Conservation (phyloP, 2,113 vertebrate species). For the Siphamia tubifer region DNA sequence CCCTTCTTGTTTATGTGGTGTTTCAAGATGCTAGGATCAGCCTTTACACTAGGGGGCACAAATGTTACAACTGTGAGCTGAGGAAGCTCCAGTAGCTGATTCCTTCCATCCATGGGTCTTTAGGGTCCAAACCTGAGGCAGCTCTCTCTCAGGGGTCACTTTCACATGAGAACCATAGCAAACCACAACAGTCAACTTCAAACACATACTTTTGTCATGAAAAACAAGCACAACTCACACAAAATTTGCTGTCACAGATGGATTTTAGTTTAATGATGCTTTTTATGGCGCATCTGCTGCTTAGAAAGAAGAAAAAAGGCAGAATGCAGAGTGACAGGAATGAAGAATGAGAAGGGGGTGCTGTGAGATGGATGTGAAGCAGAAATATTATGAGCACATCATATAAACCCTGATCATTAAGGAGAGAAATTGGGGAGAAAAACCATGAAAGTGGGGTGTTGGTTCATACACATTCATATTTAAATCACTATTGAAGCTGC, state of each 20-base stretch:
- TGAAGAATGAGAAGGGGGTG: conserved; percentile 23
- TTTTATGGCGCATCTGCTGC: conserved; percentile 59
- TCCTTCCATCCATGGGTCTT: neutral
- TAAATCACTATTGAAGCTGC: conserved; percentile 60
- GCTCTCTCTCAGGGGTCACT: conserved; percentile 5
- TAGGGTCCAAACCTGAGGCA: conserved; percentile 6
- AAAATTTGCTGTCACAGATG: conserved; percentile 44
- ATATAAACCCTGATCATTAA: conserved; percentile 24
- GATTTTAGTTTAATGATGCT: conserved; percentile 62
- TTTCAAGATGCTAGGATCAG: conserved; percentile 5
- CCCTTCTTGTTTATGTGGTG: too few relatives aligned
- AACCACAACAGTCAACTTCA: conserved; percentile 32
- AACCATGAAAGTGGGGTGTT: conserved; percentile 3
- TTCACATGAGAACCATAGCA: conserved; percentile 7
- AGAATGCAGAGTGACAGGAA: conserved; percentile 46
- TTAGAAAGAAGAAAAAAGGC: conserved; percentile 33
- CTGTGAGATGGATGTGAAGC: conserved; percentile 19
- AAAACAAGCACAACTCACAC: conserved; percentile 33
- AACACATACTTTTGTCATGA: conserved; percentile 28
- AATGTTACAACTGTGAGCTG: conserved; percentile 37
- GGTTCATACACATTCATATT: conserved; percentile 63
- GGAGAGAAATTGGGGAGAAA: neutral
- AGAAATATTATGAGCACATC: conserved; percentile 32
- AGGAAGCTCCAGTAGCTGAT: conserved; percentile 9
- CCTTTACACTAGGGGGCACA: conserved; percentile 57